Evolutionary conservation across 2,113 vertebrate genomes (phyloP).

Genomic region (Polypterus senegalus): DNA sequence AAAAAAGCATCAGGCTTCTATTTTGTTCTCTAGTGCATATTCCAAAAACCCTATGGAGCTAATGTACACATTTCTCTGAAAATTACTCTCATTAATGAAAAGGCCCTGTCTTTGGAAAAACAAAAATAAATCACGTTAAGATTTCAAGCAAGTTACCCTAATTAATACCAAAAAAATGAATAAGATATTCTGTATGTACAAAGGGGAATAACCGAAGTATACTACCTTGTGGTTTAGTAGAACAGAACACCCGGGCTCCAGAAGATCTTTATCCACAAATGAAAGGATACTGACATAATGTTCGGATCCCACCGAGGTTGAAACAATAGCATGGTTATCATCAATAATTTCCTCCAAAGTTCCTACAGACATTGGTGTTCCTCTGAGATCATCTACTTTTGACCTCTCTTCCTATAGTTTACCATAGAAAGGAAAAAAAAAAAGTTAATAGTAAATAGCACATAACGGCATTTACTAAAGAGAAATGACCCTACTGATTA

Average conservation of each 20-base stretch:
- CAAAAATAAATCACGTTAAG: no score
- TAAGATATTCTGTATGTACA: no score
- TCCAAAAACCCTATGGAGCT: no score
- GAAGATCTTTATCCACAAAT: conserved; percentile 92
- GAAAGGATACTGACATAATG: conserved; percentile 96
- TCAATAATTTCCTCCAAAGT: conserved; percentile 96
- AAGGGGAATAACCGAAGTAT: neutral
- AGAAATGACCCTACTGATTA: conserved; percentile 20
- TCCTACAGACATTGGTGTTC: conserved; percentile 93
- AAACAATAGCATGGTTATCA: conserved; percentile 94
- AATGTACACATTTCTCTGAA: no score
- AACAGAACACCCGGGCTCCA: conserved; percentile 93
- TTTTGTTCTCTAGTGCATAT: no score
- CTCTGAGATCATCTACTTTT: conserved; percentile 90
- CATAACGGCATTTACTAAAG: neutral
- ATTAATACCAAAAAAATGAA: no score
- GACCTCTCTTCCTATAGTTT: conserved; percentile 79
- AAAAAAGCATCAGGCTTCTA: no score
- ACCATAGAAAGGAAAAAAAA: neutral
- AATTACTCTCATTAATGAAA: no score
- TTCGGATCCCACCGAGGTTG: conserved; percentile 91
- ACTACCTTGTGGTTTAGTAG: conserved; percentile 91
- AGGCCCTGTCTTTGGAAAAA: no score
- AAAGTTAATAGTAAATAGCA: neutral
- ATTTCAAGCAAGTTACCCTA: no score